Conservation (phyloP, 1,140 invertebrate species). For the Harpegnathos saltator region DNA sequence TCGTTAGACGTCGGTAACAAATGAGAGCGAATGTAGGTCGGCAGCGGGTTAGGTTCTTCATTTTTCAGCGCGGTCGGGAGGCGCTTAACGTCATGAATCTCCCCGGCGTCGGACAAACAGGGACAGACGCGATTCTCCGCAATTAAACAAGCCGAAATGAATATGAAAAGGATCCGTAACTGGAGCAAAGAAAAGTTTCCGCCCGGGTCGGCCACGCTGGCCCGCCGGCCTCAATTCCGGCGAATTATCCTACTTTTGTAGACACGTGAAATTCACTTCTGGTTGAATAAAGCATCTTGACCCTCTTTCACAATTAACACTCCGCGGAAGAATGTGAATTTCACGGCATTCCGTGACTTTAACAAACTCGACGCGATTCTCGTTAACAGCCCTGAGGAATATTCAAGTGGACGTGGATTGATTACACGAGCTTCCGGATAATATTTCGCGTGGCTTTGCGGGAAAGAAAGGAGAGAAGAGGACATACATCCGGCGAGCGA, state of each 20-base stretch:
- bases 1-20: conserved; percentile 52
- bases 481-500: background rate
- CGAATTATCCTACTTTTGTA: conserved; percentile 46
- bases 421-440: background rate
- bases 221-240: conserved; percentile 21
- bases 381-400: conserved; percentile 12
- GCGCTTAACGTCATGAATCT: conserved; percentile 56
- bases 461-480: background rate
- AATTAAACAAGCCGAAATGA: conserved; percentile 61
- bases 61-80: conserved; percentile 52
- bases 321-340: background rate
- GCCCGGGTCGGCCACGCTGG: conserved; percentile 19
- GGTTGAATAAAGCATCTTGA: conserved; percentile 10
- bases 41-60: conserved; percentile 37
- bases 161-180: conserved; percentile 50
- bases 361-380: conserved; percentile 14
- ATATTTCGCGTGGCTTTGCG: background rate
- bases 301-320: conserved; percentile 36
- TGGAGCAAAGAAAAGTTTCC: conserved; percentile 54
- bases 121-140: conserved; percentile 50
- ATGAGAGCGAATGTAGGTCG: conserved; percentile 55
- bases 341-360: conserved; percentile 1
- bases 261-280: conserved; percentile 32
- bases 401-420: background rate
- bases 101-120: conserved; percentile 48